Percentiles rank a stretch among this genome's conserved stretches.
Evolutionary conservation across 2,113 vertebrate genomes (phyloP).

Genomic region (Athene cunicularia): DNA sequence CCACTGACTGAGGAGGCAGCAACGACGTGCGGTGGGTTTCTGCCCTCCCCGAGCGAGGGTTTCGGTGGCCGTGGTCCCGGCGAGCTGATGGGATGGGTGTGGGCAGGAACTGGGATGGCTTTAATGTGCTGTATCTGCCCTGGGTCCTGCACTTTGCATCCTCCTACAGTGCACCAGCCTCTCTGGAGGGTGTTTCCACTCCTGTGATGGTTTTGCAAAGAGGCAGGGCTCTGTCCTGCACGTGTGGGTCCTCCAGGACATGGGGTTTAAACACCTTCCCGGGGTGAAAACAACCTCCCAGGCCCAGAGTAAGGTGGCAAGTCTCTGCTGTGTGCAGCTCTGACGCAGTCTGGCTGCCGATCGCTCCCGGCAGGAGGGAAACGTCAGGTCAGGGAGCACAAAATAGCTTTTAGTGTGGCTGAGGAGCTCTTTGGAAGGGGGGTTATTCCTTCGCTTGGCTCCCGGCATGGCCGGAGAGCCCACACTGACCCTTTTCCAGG

Average conservation of each 20-base stretch:
- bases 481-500: neutral
- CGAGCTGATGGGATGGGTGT: neutral
- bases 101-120: neutral
- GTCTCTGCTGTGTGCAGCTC: neutral
- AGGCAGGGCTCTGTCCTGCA: neutral
- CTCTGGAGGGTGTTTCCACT: neutral
- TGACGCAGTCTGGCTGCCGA: neutral
- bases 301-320: neutral
- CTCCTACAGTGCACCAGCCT: neutral
- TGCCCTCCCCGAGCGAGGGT: rapidly evolving
- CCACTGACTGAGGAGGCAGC: neutral
- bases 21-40: rapidly evolving
- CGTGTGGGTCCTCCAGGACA: rapidly evolving
- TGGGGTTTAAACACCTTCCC: neutral
- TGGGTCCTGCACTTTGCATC: neutral
- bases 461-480: rapidly evolving
- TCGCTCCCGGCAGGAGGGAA: neutral
- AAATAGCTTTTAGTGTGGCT: neutral
- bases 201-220: neutral
- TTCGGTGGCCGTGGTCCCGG: neutral
- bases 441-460: neutral
- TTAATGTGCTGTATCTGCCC: rapidly evolving
- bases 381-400: neutral
- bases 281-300: neutral
- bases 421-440: neutral